A percentile compares a stretch with the other conserved stretches of the same genome.
These are phyloP conservation scores for Agrotis exclamationis DNA, from an alignment of 2,888 invertebrate species.

Conservation along the genomic window DNA sequence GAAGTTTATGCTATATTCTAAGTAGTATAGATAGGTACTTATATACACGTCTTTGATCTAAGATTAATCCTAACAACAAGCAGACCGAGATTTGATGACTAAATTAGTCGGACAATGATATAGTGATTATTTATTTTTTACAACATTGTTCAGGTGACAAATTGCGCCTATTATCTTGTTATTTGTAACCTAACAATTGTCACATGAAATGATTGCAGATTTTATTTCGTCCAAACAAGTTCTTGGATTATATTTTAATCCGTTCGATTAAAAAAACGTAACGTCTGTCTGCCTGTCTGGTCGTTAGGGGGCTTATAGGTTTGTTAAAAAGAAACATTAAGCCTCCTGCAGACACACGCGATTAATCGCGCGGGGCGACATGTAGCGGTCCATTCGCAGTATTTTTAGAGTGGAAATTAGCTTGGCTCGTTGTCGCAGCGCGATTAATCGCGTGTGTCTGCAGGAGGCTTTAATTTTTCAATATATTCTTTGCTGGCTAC, in stretches of 20 bases:
- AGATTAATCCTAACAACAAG: not conserved
- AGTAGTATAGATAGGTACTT: too few relatives aligned
- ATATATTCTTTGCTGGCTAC: too few relatives aligned
- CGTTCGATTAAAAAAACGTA: too few relatives aligned
- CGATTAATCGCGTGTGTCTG: too few relatives aligned
- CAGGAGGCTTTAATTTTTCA: too few relatives aligned
- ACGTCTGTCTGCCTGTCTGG: not conserved
- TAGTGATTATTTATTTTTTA: slow-evolving; percentile 21
- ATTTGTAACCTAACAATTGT: slow-evolving; percentile 11
- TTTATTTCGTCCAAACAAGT: slow-evolving; percentile 12
- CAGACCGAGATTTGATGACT: slow-evolving; percentile 14
- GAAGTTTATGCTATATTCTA: too few relatives aligned
- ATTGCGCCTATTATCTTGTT: slow-evolving; percentile 22
- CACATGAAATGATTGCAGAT: not conserved
- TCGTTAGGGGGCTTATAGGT: not conserved
- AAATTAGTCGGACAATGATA: slow-evolving; percentile 6
- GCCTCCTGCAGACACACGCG: too few relatives aligned
- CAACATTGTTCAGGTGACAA: slow-evolving; percentile 3
- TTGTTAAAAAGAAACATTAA: not conserved
- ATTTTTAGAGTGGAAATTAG: too few relatives aligned
- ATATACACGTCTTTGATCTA: not conserved
- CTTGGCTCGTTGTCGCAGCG: too few relatives aligned
- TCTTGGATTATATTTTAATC: not conserved
- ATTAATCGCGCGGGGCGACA: too few relatives aligned
- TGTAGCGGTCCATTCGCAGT: too few relatives aligned